phyloP scores from a whole-genome alignment of 2,113 vertebrate genomes.

The Micronycteris hirsuta region DNA sequence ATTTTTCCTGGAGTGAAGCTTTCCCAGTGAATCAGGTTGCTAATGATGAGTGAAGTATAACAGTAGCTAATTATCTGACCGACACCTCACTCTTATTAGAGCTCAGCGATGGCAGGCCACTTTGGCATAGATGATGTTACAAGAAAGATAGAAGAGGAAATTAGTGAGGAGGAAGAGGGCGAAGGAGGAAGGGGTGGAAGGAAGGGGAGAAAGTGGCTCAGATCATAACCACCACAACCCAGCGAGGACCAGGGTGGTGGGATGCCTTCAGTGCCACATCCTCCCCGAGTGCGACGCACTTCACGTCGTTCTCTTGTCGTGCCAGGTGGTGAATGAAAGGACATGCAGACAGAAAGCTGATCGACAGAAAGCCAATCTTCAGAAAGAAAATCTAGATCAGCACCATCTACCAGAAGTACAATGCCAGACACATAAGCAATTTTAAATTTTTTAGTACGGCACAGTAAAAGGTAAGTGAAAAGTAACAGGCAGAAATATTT shows the following conservation, averaged over 20 bases:
- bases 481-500: neutral
- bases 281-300: neutral
- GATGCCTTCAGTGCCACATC: neutral
- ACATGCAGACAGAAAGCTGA: too few relatives aligned
- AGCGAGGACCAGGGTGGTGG: neutral
- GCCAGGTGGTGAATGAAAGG: neutral
- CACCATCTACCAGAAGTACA: neutral
- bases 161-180: neutral
- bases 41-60: conserved; percentile 54
- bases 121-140: neutral
- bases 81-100: neutral
- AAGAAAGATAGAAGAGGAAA: neutral
- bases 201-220: neutral
- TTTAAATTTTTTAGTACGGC: neutral
- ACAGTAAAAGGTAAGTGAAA: neutral
- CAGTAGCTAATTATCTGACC: conserved; percentile 44
- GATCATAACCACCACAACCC: neutral
- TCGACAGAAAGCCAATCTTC: neutral
- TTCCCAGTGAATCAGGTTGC: conserved; percentile 52
- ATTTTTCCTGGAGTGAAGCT: conserved; percentile 62
- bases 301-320: accelerated
- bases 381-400: neutral
- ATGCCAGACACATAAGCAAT: neutral
- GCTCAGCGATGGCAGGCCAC: neutral
- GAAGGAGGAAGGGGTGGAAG: too few relatives aligned